Conservation (phyloP, 2,888 invertebrate genomes). For the Lymantria dispar region DNA sequence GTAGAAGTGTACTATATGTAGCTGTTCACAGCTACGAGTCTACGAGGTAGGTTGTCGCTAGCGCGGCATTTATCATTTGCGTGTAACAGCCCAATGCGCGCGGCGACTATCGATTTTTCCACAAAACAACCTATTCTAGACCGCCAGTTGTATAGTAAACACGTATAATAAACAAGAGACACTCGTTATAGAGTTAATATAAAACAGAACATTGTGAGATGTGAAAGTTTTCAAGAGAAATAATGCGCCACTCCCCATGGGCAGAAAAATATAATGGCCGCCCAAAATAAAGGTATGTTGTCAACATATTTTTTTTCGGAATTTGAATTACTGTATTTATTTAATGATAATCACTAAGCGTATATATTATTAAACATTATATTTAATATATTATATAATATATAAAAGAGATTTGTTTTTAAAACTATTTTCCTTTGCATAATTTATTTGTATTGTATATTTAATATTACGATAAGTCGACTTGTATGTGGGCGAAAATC, state of each 20-base stretch:
- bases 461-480: conserved; percentile 59
- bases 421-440: not conserved
- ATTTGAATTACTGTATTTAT: not conserved
- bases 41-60: conserved; percentile 32
- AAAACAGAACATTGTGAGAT: conserved; percentile 44
- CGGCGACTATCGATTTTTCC: conserved; percentile 76
- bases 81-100: conserved; percentile 64
- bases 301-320: conserved; percentile 34
- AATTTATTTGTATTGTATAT: conserved; percentile 39
- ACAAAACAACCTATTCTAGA: conserved; percentile 68
- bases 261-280: conserved; percentile 62
- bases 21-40: conserved; percentile 18
- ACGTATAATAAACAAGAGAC: conserved; percentile 55
- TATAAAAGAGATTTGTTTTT: not conserved
- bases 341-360: not conserved
- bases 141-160: conserved; percentile 67
- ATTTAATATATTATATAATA: not conserved
- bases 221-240: conserved; percentile 56
- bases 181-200: conserved; percentile 25
- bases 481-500: conserved; percentile 60
- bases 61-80: conserved; percentile 60
- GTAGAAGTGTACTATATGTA: conserved; percentile 20
- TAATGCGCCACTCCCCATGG: conserved; percentile 56
- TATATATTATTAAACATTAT: not conserved
- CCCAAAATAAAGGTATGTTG: conserved; percentile 66